A percentile compares a stretch with the other conserved stretches of the same genome.
phyloP scores from a whole-genome alignment of 2,888 invertebrate species.

The Leucozona laternaria region DNA sequence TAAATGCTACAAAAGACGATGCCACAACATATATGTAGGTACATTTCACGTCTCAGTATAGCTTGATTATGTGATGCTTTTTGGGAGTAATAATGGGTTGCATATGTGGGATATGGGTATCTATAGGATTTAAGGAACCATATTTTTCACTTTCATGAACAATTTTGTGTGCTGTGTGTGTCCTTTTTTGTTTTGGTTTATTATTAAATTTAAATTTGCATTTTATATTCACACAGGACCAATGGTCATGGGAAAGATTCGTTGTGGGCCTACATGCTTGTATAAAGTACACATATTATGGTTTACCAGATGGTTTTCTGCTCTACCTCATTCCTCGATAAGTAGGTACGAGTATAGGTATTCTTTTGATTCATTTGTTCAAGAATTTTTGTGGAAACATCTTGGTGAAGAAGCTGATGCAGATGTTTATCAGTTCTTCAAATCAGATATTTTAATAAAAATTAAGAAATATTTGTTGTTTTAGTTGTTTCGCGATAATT shows the following conservation, averaged over 20 bases:
- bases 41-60: not conserved
- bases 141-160: constrained; percentile 6
- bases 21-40: not conserved
- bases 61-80: not conserved
- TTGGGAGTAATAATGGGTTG: not conserved
- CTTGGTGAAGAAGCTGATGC: not conserved
- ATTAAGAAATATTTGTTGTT: too few species aligned
- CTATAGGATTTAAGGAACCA: not conserved
- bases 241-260: constrained; percentile 30
- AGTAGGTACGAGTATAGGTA: too few species aligned
- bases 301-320: not conserved
- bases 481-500: too few species aligned
- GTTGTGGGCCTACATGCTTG: not conserved
- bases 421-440: too few species aligned
- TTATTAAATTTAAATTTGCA: not conserved
- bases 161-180: not conserved
- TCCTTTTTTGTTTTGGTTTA: constrained; percentile 13
- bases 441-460: too few species aligned
- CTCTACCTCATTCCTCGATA: not conserved
- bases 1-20: constrained; percentile 14
- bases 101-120: not conserved
- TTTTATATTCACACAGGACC: constrained; percentile 17
- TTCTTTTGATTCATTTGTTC: not conserved
- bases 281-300: not conserved
- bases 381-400: not conserved